phyloP scores from a whole-genome alignment of 2,113 vertebrate species.

The Syngnathus scovelli region DNA sequence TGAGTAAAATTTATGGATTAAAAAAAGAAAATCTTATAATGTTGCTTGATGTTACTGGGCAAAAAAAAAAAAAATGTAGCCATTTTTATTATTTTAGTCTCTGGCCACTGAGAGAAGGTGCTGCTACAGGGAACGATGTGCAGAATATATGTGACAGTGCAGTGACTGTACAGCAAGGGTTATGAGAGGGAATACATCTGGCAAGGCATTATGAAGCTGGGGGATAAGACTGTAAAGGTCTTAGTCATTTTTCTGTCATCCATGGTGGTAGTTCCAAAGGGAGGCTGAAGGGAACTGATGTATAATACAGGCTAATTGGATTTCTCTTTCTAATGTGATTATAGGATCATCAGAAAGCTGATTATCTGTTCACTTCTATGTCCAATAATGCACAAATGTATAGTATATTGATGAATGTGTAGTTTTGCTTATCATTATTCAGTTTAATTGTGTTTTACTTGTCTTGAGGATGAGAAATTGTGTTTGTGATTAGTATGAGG shows the following conservation, averaged over 20 bases:
- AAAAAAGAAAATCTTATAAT: slow-evolving; percentile 12
- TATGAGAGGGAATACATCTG: slow-evolving; percentile 33
- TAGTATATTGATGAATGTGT: slow-evolving; percentile 21
- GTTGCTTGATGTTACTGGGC: slow-evolving; percentile 14
- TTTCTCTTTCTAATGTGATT: slow-evolving; percentile 57
- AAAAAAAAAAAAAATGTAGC: slow-evolving; percentile 11
- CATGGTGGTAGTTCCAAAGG: slow-evolving; percentile 26
- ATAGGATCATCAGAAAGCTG: slow-evolving; percentile 34
- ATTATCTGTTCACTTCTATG: slow-evolving; percentile 38
- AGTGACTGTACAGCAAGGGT: slow-evolving; percentile 18
- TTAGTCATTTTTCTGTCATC: slow-evolving; percentile 35
- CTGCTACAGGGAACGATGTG: slow-evolving; percentile 16
- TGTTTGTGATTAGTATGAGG: slow-evolving; percentile 5
- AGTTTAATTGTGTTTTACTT: slow-evolving; percentile 18
- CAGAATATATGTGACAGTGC: slow-evolving; percentile 4
- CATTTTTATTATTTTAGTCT: slow-evolving; percentile 46
- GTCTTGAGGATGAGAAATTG: slow-evolving; percentile 1
- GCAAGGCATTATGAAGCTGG: slow-evolving; percentile 9
- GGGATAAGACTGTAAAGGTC: slow-evolving; percentile 20
- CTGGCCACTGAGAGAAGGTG: slow-evolving; percentile 29
- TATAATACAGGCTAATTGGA: slow-evolving; percentile 51
- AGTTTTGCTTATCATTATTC: slow-evolving; percentile 16
- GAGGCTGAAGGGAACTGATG: slow-evolving; percentile 23
- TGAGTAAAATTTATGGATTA: neutral
- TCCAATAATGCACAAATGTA: slow-evolving; percentile 27